Evolutionary conservation across 2,888 invertebrate genomes (phyloP), one percentile per base, ranked within the genome.

Genomic region (Harpalus rufipes): DNA sequence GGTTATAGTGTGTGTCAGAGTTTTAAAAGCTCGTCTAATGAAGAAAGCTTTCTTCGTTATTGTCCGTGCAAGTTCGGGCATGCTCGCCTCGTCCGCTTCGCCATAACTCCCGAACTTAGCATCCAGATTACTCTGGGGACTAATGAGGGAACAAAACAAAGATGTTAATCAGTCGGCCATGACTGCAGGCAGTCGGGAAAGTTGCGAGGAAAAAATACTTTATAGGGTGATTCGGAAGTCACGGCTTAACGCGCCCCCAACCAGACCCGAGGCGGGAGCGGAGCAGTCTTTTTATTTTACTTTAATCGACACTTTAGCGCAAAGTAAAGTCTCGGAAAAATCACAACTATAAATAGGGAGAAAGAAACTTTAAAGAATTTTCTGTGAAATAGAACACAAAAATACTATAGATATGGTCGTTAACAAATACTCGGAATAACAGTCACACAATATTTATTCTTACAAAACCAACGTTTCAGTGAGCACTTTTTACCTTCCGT

Each of bases 91-190:
- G 3, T n/a, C n/a, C n/a, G n/a, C n/a, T n/a, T n/a, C n/a, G 44
- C 88, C 87, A 88, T 88, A 89, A 89, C 88, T 89, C 87, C 88
- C 86, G 89, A 89, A 89, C 88, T 89, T 89, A 89, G 88, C 88
- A 88, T 89, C 88, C 86, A 87, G 87, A 89, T 88, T 88, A 88
- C 88, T 88, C 87, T 83, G 74, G 88, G 88, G 88, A 88, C 88
- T 88, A 89, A 88, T 88, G 88, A 88, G 87, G 85, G 87, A 88
- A 88, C 88, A 88, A 87, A 89, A 89, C 89, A 89, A 88, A 88
- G 89, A 88, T 88, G 88, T 88, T 89, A 88, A 89, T 89, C 89
- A 89, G 89, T 89, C 89, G 88, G 87, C 89, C 88, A 87, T 89
- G 88, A 87, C 88, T 16, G 18, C 18, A 16, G 72, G 72, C 41